phyloP scores from a whole-genome alignment of 1,140 invertebrate genomes.

The Caenorhabditis brenneri region DNA sequence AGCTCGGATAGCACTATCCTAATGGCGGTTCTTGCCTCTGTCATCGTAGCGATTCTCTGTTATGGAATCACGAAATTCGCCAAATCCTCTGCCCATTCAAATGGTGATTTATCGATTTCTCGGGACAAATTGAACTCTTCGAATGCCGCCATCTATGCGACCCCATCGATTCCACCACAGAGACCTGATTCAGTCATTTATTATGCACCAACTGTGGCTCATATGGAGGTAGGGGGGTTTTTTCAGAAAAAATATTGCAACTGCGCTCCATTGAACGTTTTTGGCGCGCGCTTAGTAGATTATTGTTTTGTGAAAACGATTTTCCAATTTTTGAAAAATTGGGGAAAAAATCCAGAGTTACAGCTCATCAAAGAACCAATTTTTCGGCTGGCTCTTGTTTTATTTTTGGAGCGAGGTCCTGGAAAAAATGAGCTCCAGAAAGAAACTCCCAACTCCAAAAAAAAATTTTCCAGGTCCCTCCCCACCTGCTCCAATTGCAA shows the following conservation, averaged over 20 bases:
- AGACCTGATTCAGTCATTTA: conserved; percentile 57
- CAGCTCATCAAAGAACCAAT: no score
- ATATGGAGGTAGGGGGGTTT: conserved; percentile 53
- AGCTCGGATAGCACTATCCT: background rate
- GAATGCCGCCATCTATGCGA: conserved; percentile 57
- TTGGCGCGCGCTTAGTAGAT: no score
- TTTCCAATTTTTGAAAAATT: no score
- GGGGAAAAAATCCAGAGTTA: no score
- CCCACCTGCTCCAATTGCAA: conserved; percentile 58
- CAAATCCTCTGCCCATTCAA: background rate
- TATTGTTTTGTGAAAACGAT: no score
- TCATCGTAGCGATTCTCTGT: conserved; percentile 4
- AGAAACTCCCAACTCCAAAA: background rate
- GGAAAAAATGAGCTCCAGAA: no score
- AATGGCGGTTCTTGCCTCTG: background rate
- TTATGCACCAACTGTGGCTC: conserved; percentile 58
- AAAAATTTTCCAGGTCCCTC: conserved; percentile 39
- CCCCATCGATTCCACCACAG: conserved; percentile 53
- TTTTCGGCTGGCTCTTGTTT: no score
- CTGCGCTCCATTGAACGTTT: no score
- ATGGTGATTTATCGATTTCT: conserved; percentile 12
- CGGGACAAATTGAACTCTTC: conserved; percentile 4
- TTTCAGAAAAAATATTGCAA: no score
- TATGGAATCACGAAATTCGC: conserved; percentile 29
- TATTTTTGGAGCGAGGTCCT: no score